A percentile compares a stretch with the other conserved stretches of the same genome.
Conservation (phyloP, 2,888 invertebrate genomes). For the Hirtodrosophila trivittata region DNA sequence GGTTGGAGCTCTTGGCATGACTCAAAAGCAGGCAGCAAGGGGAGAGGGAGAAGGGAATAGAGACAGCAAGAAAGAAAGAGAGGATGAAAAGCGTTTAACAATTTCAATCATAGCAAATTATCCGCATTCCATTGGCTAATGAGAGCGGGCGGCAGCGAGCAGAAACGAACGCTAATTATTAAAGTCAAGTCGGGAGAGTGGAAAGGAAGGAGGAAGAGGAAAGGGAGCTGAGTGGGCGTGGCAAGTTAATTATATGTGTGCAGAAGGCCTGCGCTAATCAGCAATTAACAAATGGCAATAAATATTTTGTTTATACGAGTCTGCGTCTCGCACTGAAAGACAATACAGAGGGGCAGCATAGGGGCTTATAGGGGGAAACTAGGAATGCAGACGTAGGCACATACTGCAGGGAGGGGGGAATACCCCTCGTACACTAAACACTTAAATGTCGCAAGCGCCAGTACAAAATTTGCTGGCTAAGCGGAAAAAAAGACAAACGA, state of each 20-base stretch:
- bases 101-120: slow-evolving; percentile 75
- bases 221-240: slow-evolving; percentile 17
- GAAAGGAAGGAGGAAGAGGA: neutral
- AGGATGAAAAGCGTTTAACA: slow-evolving; percentile 58
- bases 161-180: slow-evolving; percentile 57
- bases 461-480: slow-evolving; percentile 41
- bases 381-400: slow-evolving; percentile 32
- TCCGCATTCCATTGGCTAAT: slow-evolving; percentile 67
- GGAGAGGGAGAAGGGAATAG: slow-evolving; percentile 1
- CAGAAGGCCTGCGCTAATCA: slow-evolving; percentile 62
- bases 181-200: slow-evolving; percentile 34
- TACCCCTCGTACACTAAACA: slow-evolving; percentile 30
- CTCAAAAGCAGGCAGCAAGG: slow-evolving; percentile 26
- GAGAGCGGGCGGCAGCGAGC: slow-evolving; percentile 49
- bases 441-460: slow-evolving; percentile 72
- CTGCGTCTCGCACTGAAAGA: slow-evolving; percentile 9
- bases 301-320: slow-evolving; percentile 52
- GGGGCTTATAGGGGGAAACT: slow-evolving; percentile 5
- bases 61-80: neutral
- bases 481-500: slow-evolving; percentile 25
- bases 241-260: slow-evolving; percentile 49
- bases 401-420: slow-evolving; percentile 29
- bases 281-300: slow-evolving; percentile 69
- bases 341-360: slow-evolving; percentile 5
- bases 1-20: slow-evolving; percentile 43